Conservation (phyloP, 2,888 invertebrate species). For the Plagodis pulveraria region DNA sequence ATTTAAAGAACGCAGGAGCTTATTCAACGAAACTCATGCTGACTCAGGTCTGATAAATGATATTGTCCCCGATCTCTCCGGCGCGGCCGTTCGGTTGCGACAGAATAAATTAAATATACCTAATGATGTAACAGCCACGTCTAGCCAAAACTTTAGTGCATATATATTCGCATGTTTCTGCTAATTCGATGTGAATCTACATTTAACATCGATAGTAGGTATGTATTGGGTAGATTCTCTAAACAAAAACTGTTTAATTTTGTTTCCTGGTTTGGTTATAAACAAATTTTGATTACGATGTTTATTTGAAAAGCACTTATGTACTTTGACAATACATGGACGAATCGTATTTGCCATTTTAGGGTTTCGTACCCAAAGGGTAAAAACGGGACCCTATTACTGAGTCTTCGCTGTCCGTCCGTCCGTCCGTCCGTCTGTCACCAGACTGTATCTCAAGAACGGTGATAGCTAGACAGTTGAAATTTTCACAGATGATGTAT, state of each 20-base stretch:
- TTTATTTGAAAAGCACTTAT: not conserved
- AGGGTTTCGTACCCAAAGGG: too few relatives aligned
- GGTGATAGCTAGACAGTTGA: too few relatives aligned
- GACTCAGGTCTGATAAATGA: slow-evolving; percentile 43
- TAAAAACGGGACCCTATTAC: too few relatives aligned
- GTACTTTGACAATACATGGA: too few relatives aligned
- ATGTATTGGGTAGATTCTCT: slow-evolving; percentile 22
- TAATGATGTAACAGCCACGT: slow-evolving; percentile 46
- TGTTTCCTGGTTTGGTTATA: not conserved
- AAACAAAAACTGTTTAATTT: not conserved
- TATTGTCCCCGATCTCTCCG: slow-evolving; percentile 42
- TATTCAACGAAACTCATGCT: slow-evolving; percentile 32
- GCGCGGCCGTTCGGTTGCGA: slow-evolving; percentile 38
- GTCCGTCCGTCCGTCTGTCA: too few relatives aligned
- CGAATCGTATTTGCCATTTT: too few relatives aligned
- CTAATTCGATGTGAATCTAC: slow-evolving; percentile 44
- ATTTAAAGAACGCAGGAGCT: slow-evolving; percentile 19
- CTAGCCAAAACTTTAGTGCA: slow-evolving; percentile 42
- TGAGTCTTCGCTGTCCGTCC: too few relatives aligned
- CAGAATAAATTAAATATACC: slow-evolving; percentile 42
- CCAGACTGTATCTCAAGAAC: too few relatives aligned
- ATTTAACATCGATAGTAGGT: slow-evolving; percentile 20
- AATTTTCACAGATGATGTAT: too few relatives aligned
- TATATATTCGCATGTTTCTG: slow-evolving; percentile 51
- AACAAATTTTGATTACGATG: not conserved